Conservation (phyloP, 2,888 invertebrate species). For the Perithous albicinctus region DNA sequence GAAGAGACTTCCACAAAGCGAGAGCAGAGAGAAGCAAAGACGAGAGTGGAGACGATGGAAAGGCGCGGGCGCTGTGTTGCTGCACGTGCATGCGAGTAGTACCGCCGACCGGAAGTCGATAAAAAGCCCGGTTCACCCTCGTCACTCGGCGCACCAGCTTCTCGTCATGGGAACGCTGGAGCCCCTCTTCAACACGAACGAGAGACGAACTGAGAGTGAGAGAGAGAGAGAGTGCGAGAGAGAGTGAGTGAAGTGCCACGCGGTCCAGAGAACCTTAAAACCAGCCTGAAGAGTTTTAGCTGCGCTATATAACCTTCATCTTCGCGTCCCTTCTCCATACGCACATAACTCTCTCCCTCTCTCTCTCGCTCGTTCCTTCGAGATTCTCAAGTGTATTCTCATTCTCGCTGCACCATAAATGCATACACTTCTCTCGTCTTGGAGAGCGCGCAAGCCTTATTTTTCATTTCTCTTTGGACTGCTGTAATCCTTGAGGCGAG, state of each 20-base stretch:
- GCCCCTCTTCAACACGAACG: constrained; percentile 69
- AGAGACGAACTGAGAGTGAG: constrained; percentile 16
- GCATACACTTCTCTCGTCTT: constrained; percentile 28
- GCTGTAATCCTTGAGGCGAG: constrained; percentile 28
- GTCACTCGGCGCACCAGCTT: constrained; percentile 82
- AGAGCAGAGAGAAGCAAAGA: constrained; percentile 68
- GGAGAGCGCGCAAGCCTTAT: constrained; percentile 37
- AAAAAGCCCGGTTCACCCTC: constrained; percentile 84
- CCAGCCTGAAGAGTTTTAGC: constrained; percentile 77
- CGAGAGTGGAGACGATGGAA: constrained; percentile 45
- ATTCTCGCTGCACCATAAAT: constrained; percentile 18
- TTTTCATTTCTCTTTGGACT: neutral
- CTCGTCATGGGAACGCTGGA: constrained; percentile 84
- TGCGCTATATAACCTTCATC: constrained; percentile 43
- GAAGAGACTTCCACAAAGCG: constrained; percentile 80
- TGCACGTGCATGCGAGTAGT: constrained; percentile 84
- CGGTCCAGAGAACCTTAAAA: constrained; percentile 77
- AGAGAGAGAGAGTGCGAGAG: too few relatives aligned
- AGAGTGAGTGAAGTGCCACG: constrained; percentile 60
- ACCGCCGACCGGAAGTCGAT: constrained; percentile 85
- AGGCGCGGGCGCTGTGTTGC: constrained; percentile 27
- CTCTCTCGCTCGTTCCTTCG: constrained; percentile 30
- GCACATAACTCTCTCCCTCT: constrained; percentile 11
- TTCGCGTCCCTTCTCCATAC: constrained; percentile 16
- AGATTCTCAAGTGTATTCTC: constrained; percentile 18